Evolutionary conservation across 1,140 invertebrate genomes (phyloP).

Genomic region (Temnothorax longispinosus): DNA sequence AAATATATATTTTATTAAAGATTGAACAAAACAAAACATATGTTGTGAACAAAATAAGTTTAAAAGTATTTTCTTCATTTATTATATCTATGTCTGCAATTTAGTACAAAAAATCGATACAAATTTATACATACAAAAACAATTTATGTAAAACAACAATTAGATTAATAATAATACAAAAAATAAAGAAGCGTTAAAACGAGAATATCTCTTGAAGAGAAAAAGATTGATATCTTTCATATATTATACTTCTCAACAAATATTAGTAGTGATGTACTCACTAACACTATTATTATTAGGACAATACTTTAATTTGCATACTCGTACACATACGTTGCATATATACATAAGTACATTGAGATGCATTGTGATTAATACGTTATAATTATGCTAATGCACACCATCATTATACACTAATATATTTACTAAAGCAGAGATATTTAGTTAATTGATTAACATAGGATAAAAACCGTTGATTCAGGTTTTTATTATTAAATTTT

Average conservation of each 20-base stretch:
- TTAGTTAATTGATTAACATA: constrained; percentile 1
- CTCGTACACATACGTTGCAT: background rate
- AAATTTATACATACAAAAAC: too few relatives aligned
- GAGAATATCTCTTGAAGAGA: too few relatives aligned
- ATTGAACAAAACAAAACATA: background rate
- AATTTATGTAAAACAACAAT: background rate
- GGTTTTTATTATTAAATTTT: background rate
- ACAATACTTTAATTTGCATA: constrained; percentile 28
- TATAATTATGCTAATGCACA: background rate
- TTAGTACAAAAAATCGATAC: background rate
- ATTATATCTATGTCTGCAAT: background rate
- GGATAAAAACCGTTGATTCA: background rate
- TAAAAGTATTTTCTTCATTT: background rate
- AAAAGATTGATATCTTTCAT: background rate
- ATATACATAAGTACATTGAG: background rate
- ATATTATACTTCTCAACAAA: background rate
- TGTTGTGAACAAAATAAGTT: background rate
- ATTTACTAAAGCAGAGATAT: background rate
- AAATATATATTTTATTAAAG: background rate
- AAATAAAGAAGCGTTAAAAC: background rate
- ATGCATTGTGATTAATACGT: constrained; percentile 5
- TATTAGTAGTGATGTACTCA: background rate
- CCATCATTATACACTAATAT: background rate
- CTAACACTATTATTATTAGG: background rate
- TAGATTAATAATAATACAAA: background rate